A percentile compares a stretch with the other conserved stretches of the same genome.
These are phyloP conservation scores for Busseola fusca DNA, from an alignment of 2,888 invertebrate species.

Conservation along the genomic window DNA sequence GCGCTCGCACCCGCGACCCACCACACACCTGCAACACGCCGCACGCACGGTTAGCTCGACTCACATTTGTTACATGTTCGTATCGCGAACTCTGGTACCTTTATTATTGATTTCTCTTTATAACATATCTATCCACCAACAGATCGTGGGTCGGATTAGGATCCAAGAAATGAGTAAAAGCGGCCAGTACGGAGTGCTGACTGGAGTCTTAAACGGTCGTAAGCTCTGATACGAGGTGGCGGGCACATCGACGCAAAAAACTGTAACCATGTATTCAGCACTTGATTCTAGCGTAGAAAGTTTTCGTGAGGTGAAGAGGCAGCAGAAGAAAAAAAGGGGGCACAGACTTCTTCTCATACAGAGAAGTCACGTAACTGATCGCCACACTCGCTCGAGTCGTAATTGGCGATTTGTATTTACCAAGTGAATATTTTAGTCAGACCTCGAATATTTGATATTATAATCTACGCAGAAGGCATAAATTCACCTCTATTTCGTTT, in stretches of 20 bases:
- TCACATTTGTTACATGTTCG: background rate
- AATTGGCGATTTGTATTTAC: background rate
- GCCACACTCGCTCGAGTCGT: background rate
- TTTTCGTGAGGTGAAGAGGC: too few species aligned
- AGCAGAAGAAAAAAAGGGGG: too few species aligned
- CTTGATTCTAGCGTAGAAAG: too few species aligned
- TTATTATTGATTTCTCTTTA: too few species aligned
- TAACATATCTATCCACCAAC: background rate
- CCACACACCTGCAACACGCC: constrained; percentile 52
- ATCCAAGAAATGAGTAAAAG: background rate
- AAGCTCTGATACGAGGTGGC: background rate
- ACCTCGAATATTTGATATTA: too few species aligned
- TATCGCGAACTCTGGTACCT: background rate
- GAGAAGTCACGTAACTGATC: background rate
- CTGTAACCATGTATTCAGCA: background rate
- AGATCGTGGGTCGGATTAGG: background rate
- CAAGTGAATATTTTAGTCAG: background rate
- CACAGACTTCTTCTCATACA: too few species aligned
- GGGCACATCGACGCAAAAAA: too few species aligned
- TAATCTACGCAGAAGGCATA: too few species aligned
- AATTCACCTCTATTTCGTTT: too few species aligned
- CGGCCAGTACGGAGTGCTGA: too few species aligned
- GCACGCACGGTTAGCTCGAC: background rate
- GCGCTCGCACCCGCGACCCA: constrained; percentile 59
- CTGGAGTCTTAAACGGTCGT: background rate